Base-by-base conservation (phyloP, 2,888 invertebrate genomes). In the Subacronicta megacephala region DNA sequence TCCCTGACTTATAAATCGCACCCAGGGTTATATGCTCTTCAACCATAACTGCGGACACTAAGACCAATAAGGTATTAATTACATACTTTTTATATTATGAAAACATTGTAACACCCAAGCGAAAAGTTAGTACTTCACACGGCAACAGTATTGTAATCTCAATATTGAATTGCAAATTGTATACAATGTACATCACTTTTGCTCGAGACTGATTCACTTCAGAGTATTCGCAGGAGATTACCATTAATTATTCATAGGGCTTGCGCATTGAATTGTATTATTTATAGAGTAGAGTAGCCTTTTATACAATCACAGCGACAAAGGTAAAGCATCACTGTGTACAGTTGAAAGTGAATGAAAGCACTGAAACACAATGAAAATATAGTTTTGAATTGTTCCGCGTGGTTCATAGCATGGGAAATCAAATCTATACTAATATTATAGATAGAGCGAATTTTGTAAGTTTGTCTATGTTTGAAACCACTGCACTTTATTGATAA, bases 211-310 rank as follows among this genome's bases (percentile, higher is more conserved):
- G 17, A 10, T 10, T 36, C 23, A 42, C 31, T 23, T 33, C 6
- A 41, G 5, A 18, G 16, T 29, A 29, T 23, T 17, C 44, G 33
- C 7, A 17, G 15, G n/a, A 59, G 33, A 51, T 67, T 45, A 15
- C 16, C 10, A 67, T 67, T 46, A 15, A 66, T 66, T 66, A 66
- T 49, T 60, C 31, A 44, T 26, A 26, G 1, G 35, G 38, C n/a
- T 59, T 40, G 35, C 29, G 60, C 58, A 65, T 61, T 41, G 46
- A 65, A 66, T 31, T 66, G 40, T 38, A 60, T 61, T 46, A 65
- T 38, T 42, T 37, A 65, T 35, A 38, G 49, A 36, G n/a, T 6
- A 31, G n/a, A n/a, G 52, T 47, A 31, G 23, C 31, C 64, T 45
- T 36, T 31, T 43, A 43, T 38, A 59, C 35, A 50, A 62, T 41